Evolutionary conservation across 2,113 vertebrate genomes (phyloP).

Genomic region (Hippocampus zosterae): DNA sequence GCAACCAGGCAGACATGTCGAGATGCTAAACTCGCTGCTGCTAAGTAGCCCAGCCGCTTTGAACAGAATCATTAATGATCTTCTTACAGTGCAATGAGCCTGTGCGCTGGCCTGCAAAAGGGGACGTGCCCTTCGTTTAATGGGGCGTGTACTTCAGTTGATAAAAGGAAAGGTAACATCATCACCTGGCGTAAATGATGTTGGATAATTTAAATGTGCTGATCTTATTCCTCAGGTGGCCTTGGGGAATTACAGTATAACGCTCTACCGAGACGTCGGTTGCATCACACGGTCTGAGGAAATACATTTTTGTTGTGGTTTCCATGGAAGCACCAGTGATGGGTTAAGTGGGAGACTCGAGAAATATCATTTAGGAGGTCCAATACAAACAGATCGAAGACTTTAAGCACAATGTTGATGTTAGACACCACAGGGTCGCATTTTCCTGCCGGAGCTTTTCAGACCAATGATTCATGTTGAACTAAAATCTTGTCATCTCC

Average conservation of each 20-base stretch:
- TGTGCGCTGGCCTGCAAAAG: constrained; percentile 27
- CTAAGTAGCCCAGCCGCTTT: background rate
- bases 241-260: background rate
- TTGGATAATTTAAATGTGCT: background rate
- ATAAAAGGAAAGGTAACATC: constrained; percentile 22
- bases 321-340: too few species aligned
- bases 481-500: background rate
- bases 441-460: background rate
- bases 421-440: background rate
- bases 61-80: constrained; percentile 32
- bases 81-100: constrained; percentile 22
- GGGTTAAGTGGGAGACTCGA: too few species aligned
- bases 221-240: background rate
- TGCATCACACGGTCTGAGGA: background rate
- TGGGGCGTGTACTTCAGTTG: constrained; percentile 14
- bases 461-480: background rate
- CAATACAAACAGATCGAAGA: too few species aligned
- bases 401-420: background rate
- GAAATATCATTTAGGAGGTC: too few species aligned
- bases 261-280: background rate
- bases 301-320: too few species aligned
- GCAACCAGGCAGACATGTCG: background rate
- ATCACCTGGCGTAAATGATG: background rate
- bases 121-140: constrained; percentile 32
- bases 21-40: constrained; percentile 18